Evolutionary conservation across 2,888 invertebrate genomes (phyloP).

Genomic region (Blomia tropicalis): DNA sequence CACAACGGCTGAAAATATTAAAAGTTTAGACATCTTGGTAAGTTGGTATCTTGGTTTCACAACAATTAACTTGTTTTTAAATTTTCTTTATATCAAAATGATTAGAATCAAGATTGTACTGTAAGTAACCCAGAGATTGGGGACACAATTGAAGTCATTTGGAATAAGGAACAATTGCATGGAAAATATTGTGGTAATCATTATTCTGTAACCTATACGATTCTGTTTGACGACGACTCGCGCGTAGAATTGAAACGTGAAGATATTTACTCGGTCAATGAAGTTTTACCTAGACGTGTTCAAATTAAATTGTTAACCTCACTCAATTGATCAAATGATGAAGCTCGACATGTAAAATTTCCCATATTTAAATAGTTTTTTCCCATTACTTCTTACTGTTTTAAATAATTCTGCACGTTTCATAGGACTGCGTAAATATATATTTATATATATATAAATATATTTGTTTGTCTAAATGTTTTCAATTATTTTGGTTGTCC

Average conservation of each 20-base stretch:
- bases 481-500: too few species aligned
- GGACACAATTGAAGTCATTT: slow-evolving; percentile 41
- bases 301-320: slow-evolving; percentile 36
- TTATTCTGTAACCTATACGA: slow-evolving; percentile 28
- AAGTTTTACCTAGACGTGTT: slow-evolving; percentile 45
- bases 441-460: too few species aligned
- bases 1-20: slow-evolving; percentile 45
- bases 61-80: background rate
- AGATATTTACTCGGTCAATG: slow-evolving; percentile 42
- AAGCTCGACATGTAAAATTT: background rate
- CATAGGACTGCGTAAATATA: too few species aligned
- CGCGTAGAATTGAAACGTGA: slow-evolving; percentile 40
- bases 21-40: slow-evolving; percentile 44
- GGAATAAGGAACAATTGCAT: slow-evolving; percentile 40
- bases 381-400: background rate
- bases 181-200: slow-evolving; percentile 32
- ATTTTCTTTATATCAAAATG: slow-evolving; percentile 10
- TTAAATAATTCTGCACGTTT: background rate
- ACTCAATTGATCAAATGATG: background rate
- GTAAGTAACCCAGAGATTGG: slow-evolving; percentile 38
- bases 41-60: too few species aligned
- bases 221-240: slow-evolving; percentile 39
- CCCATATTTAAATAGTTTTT: background rate
- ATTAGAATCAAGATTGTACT: slow-evolving; percentile 30
- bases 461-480: too few species aligned